Conservation (phyloP, 2,113 vertebrate species). For the Saimiri boliviensis region DNA sequence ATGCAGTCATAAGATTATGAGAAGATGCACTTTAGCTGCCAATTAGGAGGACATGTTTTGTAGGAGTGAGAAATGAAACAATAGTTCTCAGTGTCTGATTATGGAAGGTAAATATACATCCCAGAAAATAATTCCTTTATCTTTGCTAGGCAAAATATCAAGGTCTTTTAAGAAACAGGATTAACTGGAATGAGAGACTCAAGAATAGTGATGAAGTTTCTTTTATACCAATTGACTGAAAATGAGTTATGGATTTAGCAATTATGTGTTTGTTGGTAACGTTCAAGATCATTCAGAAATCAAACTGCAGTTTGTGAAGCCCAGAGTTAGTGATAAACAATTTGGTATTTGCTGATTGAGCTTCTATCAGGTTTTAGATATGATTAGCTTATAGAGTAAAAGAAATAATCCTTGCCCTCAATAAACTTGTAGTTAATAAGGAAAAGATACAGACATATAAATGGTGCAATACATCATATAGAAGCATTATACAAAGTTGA, state of each 20-base stretch:
- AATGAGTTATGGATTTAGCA: slow-evolving; percentile 45
- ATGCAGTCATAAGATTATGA: background rate
- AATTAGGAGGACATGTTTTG: background rate
- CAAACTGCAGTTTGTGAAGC: background rate
- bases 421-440: background rate
- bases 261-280: background rate
- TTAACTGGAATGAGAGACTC: background rate
- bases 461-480: background rate
- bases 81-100: background rate
- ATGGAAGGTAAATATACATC: background rate
- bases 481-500: background rate
- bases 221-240: slow-evolving; percentile 17
- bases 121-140: background rate
- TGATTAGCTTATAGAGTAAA: background rate
- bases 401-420: background rate
- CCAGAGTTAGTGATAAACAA: background rate
- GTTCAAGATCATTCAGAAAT: slow-evolving; percentile 14
- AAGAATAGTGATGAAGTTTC: background rate
- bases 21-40: background rate
- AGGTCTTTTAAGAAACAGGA: background rate
- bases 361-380: background rate
- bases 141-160: background rate
- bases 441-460: background rate
- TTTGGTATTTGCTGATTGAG: background rate
- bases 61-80: background rate